Evolutionary conservation across 2,888 invertebrate species (phyloP).

Genomic region (Smittia aterrima): DNA sequence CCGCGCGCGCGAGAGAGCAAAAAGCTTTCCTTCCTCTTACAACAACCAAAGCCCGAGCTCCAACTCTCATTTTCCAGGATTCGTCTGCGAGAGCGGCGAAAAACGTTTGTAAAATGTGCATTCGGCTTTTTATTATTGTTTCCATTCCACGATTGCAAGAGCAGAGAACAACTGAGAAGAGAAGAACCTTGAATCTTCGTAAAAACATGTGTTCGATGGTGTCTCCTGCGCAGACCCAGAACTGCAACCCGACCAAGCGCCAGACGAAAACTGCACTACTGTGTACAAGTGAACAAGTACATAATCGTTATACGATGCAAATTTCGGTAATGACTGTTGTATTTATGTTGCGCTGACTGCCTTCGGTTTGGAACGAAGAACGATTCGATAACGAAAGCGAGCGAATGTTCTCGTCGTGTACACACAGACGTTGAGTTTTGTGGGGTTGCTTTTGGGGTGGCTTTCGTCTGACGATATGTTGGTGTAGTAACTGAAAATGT

Average conservation of each 20-base stretch:
- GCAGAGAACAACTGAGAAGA: background rate
- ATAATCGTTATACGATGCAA: background rate
- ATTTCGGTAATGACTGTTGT: too few species aligned
- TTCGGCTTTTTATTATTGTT: background rate
- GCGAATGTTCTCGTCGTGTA: too few species aligned
- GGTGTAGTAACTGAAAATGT: background rate
- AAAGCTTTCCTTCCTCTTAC: background rate
- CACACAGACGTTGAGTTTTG: too few species aligned
- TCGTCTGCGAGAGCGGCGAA: background rate
- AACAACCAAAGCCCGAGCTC: background rate
- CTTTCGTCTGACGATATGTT: background rate
- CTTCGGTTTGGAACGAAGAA: background rate
- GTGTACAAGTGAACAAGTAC: background rate
- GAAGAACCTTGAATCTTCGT: slow-evolving; percentile 1
- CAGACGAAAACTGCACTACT: background rate
- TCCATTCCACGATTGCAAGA: background rate
- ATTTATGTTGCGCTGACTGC: too few species aligned
- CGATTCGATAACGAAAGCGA: too few species aligned
- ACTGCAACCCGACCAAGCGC: background rate
- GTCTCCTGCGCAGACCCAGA: background rate
- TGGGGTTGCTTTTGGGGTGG: too few species aligned
- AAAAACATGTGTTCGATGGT: slow-evolving; percentile 1
- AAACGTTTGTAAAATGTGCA: background rate
- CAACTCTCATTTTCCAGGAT: background rate
- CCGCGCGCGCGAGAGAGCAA: background rate